A percentile compares a stretch with the other conserved stretches of the same genome.
phyloP scores from a whole-genome alignment of 92 coral and sea anemone species.

The Galaxea fascicularis region DNA sequence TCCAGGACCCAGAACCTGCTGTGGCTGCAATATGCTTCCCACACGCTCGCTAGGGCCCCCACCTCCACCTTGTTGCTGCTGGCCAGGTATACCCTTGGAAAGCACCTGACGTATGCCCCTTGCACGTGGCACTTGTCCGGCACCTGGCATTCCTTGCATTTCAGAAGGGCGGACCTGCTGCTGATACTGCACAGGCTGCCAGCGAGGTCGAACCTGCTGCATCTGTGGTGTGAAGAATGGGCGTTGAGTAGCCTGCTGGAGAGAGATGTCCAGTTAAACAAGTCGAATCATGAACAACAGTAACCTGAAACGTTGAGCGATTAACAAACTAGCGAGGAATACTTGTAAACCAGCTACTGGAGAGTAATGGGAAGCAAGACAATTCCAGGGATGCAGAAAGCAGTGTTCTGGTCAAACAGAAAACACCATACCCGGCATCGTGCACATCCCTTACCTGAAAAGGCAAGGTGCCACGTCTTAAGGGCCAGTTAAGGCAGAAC shows the following conservation, averaged over 20 bases:
- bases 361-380: too few relatives aligned
- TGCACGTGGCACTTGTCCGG: conserved; percentile 82
- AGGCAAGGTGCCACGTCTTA: too few relatives aligned
- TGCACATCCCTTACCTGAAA: not conserved
- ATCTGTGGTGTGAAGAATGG: conserved; percentile 88
- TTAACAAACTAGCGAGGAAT: too few relatives aligned
- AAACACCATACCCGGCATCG: conserved; percentile 54
- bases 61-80: conserved; percentile 39
- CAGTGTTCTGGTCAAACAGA: not conserved
- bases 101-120: conserved; percentile 84
- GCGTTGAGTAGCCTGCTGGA: conserved; percentile 72
- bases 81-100: conserved; percentile 68
- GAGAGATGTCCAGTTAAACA: not conserved
- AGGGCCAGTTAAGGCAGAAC: too few relatives aligned
- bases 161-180: conserved; percentile 84
- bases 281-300: too few relatives aligned
- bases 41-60: conserved; percentile 40
- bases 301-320: not conserved
- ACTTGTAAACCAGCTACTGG: too few relatives aligned
- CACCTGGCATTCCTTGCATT: conserved; percentile 72
- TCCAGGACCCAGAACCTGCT: conserved; percentile 61
- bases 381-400: too few relatives aligned
- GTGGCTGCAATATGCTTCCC: conserved; percentile 59
- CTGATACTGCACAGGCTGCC: conserved; percentile 78
- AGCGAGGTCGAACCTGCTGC: conserved; percentile 85